Evolutionary conservation across 53 echinoderm and acorn worm species (phyloP).

Genomic region (Pentamera pediparva): DNA sequence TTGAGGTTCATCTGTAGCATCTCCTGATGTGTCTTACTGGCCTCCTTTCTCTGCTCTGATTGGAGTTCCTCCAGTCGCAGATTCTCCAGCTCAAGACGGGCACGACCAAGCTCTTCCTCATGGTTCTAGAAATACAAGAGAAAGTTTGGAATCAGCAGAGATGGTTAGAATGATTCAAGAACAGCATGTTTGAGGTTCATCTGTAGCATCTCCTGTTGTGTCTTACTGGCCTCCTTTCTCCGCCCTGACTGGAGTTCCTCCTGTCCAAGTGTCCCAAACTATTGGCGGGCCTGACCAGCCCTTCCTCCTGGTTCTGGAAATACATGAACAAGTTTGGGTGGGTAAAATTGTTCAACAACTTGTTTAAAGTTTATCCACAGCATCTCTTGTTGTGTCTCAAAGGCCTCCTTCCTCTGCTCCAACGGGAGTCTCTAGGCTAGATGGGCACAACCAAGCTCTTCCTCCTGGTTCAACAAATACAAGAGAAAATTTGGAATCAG

Average conservation of each 20-base stretch:
- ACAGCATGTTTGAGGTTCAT: constrained; percentile 67
- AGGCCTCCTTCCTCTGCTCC: constrained; percentile 77
- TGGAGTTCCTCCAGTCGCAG: constrained; percentile 82
- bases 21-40: constrained; percentile 70
- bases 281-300: constrained; percentile 58
- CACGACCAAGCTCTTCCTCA: constrained; percentile 80
- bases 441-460: too few species aligned
- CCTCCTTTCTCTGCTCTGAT: constrained; percentile 80
- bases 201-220: constrained; percentile 66
- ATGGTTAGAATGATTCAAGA: too few species aligned
- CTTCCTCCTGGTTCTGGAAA: constrained; percentile 81
- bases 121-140: constrained; percentile 51
- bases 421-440: constrained; percentile 74
- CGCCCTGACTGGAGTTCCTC: constrained; percentile 87
- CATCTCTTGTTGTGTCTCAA: constrained; percentile 67
- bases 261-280: constrained; percentile 69
- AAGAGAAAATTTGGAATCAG: not conserved
- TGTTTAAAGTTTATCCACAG: constrained; percentile 66
- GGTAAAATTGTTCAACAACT: too few species aligned
- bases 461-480: too few species aligned
- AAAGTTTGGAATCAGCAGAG: too few species aligned
- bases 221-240: constrained; percentile 71
- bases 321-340: too few species aligned
- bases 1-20: constrained; percentile 65
- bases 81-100: constrained; percentile 64